Conservation (phyloP, 2,113 vertebrate species). For the Orcinus orca region DNA sequence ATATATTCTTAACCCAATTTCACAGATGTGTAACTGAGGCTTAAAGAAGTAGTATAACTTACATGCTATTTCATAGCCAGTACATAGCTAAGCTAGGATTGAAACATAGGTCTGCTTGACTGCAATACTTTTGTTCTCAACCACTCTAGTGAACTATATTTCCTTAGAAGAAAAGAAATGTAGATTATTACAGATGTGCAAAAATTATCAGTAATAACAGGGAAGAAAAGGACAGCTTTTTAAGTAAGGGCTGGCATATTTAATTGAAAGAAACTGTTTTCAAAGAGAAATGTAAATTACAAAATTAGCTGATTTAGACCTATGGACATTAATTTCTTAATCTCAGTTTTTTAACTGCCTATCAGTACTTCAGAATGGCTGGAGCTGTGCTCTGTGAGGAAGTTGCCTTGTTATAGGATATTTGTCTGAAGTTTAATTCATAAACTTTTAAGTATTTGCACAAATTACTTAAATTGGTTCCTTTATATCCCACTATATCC, state of each 20-base stretch:
- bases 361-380: not conserved
- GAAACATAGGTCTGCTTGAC: not conserved
- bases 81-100: not conserved
- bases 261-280: constrained; percentile 40
- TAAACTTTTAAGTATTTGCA: constrained; percentile 71
- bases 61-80: not conserved
- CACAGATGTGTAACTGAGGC: not conserved
- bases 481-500: constrained; percentile 73
- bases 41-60: not conserved
- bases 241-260: constrained; percentile 35
- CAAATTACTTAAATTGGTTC: constrained; percentile 80
- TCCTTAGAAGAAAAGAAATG: constrained; percentile 1
- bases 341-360: constrained; percentile 60
- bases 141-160: not conserved
- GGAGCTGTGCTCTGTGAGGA: constrained; percentile 41
- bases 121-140: not conserved
- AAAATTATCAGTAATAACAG: not conserved
- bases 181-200: not conserved
- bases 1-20: not conserved
- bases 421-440: constrained; percentile 75
- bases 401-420: constrained; percentile 57
- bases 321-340: constrained; percentile 47
- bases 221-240: not conserved
- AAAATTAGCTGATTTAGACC: constrained; percentile 43
- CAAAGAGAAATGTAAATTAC: constrained; percentile 53